These are phyloP conservation scores for Hyposoter dolosus DNA, from an alignment of 2,888 invertebrate species.

Conservation along the genomic window DNA sequence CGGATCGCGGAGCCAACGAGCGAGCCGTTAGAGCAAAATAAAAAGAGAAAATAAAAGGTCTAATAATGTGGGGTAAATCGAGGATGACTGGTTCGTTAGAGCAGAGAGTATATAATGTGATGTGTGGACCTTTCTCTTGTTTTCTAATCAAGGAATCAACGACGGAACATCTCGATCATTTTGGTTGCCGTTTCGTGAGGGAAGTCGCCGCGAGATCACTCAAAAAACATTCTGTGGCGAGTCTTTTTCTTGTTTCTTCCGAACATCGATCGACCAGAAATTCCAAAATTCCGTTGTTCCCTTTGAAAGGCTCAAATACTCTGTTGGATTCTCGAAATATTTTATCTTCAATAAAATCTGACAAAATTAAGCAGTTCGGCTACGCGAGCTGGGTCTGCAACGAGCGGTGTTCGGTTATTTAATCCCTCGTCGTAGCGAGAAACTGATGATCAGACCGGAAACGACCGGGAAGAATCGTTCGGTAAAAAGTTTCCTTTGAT, in stretches of 20 bases:
- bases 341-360: neutral
- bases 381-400: neutral
- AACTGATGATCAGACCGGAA: conserved; percentile 42
- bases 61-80: conserved; percentile 62
- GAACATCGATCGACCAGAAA: neutral
- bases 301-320: neutral
- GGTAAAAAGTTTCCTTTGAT: conserved; percentile 64
- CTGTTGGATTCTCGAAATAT: neutral
- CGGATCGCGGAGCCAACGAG: conserved; percentile 53
- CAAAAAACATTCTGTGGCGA: conserved; percentile 37
- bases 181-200: conserved; percentile 15
- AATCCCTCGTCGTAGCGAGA: conserved; percentile 12
- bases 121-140: conserved; percentile 44
- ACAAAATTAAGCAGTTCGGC: neutral
- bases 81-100: conserved; percentile 60
- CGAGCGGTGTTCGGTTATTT: neutral
- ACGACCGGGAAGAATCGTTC: conserved; percentile 12
- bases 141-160: conserved; percentile 57
- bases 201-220: conserved; percentile 50
- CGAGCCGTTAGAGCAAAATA: conserved; percentile 27
- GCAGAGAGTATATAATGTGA: neutral
- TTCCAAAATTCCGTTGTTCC: conserved; percentile 1
- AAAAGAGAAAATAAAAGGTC: conserved; percentile 48
- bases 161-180: conserved; percentile 7
- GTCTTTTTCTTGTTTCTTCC: neutral